A percentile compares a stretch with the other conserved stretches of the same genome.
phyloP scores from a whole-genome alignment of 2,113 vertebrate species.

The Parus major region DNA sequence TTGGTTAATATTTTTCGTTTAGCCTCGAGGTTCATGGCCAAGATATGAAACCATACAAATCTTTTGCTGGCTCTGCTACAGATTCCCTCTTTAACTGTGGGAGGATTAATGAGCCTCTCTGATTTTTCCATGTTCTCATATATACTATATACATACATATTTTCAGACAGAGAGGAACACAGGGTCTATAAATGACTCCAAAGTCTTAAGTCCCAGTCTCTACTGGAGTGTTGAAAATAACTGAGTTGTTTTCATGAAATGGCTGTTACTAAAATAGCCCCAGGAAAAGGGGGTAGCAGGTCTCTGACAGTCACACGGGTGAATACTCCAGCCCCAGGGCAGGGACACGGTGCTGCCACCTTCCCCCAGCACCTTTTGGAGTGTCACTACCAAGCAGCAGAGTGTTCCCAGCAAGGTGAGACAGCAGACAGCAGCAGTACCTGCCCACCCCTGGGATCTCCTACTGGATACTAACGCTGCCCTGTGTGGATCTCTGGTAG shows the following conservation, averaged over 20 bases:
- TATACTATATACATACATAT: neutral
- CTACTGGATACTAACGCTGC: neutral
- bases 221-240: neutral
- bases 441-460: neutral
- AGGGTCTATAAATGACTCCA: neutral
- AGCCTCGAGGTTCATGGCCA: neutral
- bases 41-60: slow-evolving; percentile 11
- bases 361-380: neutral
- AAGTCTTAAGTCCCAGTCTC: neutral
- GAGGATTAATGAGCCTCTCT: neutral
- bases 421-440: neutral
- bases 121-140: slow-evolving; percentile 8
- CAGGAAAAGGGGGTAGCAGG: neutral
- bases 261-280: neutral
- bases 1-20: slow-evolving; percentile 28
- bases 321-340: neutral
- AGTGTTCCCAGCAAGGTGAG: neutral
- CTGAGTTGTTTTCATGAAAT: neutral
- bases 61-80: slow-evolving; percentile 5
- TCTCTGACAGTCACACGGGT: neutral
- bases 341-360: accelerated
- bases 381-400: neutral
- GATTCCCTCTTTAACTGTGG: neutral
- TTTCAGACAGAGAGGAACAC: neutral
- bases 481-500: neutral